Percentiles rank a stretch among this genome's conserved stretches.
Conservation (phyloP, 2,888 invertebrate species). For the Mythimna pallens region DNA sequence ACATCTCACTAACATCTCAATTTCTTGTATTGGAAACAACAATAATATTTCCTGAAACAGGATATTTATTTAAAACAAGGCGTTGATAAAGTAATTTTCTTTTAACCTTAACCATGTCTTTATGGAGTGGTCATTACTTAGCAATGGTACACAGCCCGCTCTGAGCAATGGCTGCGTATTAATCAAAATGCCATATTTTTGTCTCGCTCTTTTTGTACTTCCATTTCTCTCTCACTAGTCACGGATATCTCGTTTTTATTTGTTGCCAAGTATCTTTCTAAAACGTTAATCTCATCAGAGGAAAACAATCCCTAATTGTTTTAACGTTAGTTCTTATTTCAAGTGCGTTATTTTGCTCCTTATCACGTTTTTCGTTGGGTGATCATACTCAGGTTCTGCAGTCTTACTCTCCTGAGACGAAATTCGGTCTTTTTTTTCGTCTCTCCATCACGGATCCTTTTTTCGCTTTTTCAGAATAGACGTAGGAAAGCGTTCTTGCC, state of each 20-base stretch:
- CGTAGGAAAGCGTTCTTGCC: constrained; percentile 85
- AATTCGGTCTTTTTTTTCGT: constrained; percentile 88
- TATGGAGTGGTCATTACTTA: constrained; percentile 91
- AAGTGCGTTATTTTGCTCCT: constrained; percentile 42
- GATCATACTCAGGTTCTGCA: constrained; percentile 84
- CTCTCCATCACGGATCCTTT: constrained; percentile 87
- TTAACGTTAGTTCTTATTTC: constrained; percentile 55
- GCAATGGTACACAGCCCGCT: constrained; percentile 90
- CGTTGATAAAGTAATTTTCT: constrained; percentile 91
- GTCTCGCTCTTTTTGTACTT: constrained; percentile 82
- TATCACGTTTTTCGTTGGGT: constrained; percentile 69
- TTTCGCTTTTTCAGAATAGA: constrained; percentile 88
- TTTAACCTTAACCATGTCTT: constrained; percentile 91
- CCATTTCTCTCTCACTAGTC: constrained; percentile 84
- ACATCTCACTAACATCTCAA: constrained; percentile 89
- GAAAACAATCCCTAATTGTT: constrained; percentile 66
- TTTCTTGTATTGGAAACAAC: constrained; percentile 90
- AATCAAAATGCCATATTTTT: constrained; percentile 90
- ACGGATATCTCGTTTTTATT: constrained; percentile 86
- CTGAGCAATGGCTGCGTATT: constrained; percentile 90
- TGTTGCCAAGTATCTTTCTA: constrained; percentile 73
- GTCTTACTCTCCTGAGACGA: constrained; percentile 90
- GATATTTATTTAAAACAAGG: constrained; percentile 91
- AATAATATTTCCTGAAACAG: constrained; percentile 91
- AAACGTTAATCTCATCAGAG: constrained; percentile 59